These are phyloP conservation scores for Belgica antarctica DNA, from an alignment of 2,888 invertebrate species.

Conservation along the genomic window DNA sequence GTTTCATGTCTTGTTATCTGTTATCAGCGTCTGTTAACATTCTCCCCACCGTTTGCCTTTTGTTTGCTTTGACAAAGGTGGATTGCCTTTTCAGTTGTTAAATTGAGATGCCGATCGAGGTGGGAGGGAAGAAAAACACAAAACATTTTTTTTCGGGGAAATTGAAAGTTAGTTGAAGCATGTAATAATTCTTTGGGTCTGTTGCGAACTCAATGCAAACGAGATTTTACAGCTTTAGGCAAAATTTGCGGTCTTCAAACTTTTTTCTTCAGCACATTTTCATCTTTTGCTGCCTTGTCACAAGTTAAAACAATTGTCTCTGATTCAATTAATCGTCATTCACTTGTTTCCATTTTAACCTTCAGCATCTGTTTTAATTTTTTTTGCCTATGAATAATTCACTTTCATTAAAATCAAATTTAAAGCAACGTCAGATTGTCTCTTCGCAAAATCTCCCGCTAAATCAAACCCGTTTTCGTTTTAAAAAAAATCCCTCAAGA, in stretches of 20 bases:
- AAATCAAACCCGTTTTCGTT: too few species aligned
- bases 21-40: not conserved
- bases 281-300: not conserved
- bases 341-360: conserved; percentile 18
- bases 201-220: not conserved
- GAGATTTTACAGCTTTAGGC: not conserved
- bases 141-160: conserved; percentile 1
- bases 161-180: conserved; percentile 33
- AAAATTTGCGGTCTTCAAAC: not conserved
- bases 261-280: conserved; percentile 6
- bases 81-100: not conserved
- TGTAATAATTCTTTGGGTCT: conserved; percentile 21
- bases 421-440: conserved; percentile 4
- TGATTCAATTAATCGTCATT: not conserved
- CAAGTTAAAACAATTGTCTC: not conserved
- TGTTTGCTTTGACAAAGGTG: not conserved
- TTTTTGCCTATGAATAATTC: too few species aligned
- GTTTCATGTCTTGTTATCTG: conserved; percentile 2
- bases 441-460: not conserved
- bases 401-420: conserved; percentile 21
- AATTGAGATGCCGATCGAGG: not conserved
- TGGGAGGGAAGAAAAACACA: not conserved
- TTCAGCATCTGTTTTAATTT: not conserved
- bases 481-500: conserved; percentile 34
- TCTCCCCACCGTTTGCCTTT: not conserved